A percentile compares a stretch with the other conserved stretches of the same genome.
These are phyloP conservation scores for Dryas iulia DNA, from an alignment of 1,140 invertebrate species.

Conservation along the genomic window DNA sequence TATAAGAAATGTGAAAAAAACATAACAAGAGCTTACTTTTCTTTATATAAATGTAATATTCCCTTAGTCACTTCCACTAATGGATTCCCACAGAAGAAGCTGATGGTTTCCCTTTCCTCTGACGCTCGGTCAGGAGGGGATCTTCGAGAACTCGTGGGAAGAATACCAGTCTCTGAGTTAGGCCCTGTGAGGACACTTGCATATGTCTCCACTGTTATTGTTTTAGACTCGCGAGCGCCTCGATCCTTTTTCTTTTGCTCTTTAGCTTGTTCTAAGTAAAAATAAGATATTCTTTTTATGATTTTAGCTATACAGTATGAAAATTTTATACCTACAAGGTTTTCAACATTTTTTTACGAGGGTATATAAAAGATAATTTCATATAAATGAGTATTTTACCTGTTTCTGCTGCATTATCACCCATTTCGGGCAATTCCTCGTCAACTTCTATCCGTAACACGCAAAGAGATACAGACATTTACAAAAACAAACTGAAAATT, in stretches of 20 bases:
- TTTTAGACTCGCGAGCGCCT: slow-evolving; percentile 67
- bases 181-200: slow-evolving; percentile 65
- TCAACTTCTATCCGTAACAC: slow-evolving; percentile 76
- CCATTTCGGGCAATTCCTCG: slow-evolving; percentile 73
- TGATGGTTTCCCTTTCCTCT: slow-evolving; percentile 83
- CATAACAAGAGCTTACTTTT: slow-evolving; percentile 85
- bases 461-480: slow-evolving; percentile 80
- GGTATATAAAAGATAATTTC: background rate
- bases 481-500: slow-evolving; percentile 26
- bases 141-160: slow-evolving; percentile 68
- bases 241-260: slow-evolving; percentile 70
- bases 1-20: too few relatives aligned
- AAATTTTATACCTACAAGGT: too few relatives aligned
- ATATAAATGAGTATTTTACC: slow-evolving; percentile 36
- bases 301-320: too few relatives aligned
- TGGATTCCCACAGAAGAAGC: slow-evolving; percentile 97
- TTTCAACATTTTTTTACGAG: too few relatives aligned
- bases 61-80: slow-evolving; percentile 98
- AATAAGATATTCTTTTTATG: too few relatives aligned
- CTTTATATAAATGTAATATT: slow-evolving; percentile 97
- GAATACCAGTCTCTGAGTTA: slow-evolving; percentile 54
- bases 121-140: slow-evolving; percentile 49
- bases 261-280: slow-evolving; percentile 52
- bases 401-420: slow-evolving; percentile 52
- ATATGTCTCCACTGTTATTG: slow-evolving; percentile 79